Conservation (phyloP, 1,140 invertebrate genomes). For the Cotesia vestalis region DNA sequence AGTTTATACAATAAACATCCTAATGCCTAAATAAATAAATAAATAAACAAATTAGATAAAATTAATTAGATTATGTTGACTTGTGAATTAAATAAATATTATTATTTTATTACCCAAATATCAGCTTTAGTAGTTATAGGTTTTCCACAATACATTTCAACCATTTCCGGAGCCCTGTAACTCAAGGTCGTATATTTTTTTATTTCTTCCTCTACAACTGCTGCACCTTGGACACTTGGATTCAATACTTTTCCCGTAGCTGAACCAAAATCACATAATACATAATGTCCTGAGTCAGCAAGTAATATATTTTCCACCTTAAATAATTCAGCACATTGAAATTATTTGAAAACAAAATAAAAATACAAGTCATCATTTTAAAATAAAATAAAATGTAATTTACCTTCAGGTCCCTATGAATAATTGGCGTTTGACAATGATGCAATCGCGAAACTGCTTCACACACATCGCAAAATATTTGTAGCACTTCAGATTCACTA, state of each 20-base stretch:
- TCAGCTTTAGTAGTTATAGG: constrained; percentile 91
- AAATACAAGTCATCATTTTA: neutral
- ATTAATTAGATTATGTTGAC: constrained; percentile 5
- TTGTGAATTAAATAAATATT: constrained; percentile 29
- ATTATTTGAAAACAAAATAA: constrained; percentile 4
- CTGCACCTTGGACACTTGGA: constrained; percentile 76
- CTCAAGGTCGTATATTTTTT: constrained; percentile 94
- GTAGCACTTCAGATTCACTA: constrained; percentile 84
- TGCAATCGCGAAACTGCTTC: constrained; percentile 92
- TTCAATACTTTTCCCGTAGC: constrained; percentile 84
- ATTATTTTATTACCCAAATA: constrained; percentile 79
- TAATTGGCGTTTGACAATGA: constrained; percentile 94
- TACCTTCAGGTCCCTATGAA: constrained; percentile 94
- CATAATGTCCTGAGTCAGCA: constrained; percentile 80
- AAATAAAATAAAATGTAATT: constrained; percentile 22
- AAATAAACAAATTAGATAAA: constrained; percentile 29
- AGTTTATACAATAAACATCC: constrained; percentile 92
- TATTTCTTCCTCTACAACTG: constrained; percentile 88
- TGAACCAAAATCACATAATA: constrained; percentile 91
- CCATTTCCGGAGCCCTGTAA: constrained; percentile 95
- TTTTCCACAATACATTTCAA: constrained; percentile 90
- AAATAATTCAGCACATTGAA: constrained; percentile 16
- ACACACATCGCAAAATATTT: constrained; percentile 94
- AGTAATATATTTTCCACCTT: constrained; percentile 91
- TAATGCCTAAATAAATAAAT: constrained; percentile 73